Evolutionary conservation across 2,888 invertebrate species (phyloP).

Genomic region (Creontiades dilutus): DNA sequence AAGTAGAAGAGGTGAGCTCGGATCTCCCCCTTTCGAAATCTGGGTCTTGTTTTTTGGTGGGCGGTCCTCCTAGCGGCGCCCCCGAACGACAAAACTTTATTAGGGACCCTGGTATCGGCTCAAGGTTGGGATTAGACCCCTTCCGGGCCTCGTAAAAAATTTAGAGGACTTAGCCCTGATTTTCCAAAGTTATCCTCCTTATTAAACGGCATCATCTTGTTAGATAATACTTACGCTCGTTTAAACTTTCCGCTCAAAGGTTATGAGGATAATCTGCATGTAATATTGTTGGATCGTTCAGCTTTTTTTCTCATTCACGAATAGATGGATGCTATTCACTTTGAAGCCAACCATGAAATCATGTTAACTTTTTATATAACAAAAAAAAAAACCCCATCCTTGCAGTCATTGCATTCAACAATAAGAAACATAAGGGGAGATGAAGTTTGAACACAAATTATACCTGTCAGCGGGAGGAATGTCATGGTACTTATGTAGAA

Average conservation of each 20-base stretch:
- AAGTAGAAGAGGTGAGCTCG: slow-evolving; percentile 65
- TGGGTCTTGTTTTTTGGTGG: not conserved
- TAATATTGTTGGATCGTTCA: not conserved
- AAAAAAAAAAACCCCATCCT: too few relatives aligned
- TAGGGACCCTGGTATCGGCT: not conserved
- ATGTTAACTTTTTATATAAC: too few relatives aligned
- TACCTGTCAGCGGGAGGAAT: too few relatives aligned
- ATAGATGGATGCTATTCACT: too few relatives aligned
- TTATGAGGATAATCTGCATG: not conserved
- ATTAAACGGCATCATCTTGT: not conserved
- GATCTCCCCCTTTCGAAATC: slow-evolving; percentile 1
- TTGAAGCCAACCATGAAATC: too few relatives aligned
- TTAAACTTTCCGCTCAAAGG: not conserved
- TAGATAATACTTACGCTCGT: not conserved
- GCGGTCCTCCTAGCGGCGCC: not conserved
- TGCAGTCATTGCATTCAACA: too few relatives aligned
- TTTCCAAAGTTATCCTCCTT: not conserved
- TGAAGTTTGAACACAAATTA: too few relatives aligned
- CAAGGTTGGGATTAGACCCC: slow-evolving; percentile 2
- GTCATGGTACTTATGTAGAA: too few relatives aligned
- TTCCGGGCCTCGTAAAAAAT: slow-evolving; percentile 16
- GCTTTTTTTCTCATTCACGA: too few relatives aligned
- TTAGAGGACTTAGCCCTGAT: not conserved
- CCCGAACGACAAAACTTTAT: not conserved
- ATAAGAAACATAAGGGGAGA: too few relatives aligned